Conservation (phyloP, 2,113 vertebrate species). For the Sporophila hypoxantha region DNA sequence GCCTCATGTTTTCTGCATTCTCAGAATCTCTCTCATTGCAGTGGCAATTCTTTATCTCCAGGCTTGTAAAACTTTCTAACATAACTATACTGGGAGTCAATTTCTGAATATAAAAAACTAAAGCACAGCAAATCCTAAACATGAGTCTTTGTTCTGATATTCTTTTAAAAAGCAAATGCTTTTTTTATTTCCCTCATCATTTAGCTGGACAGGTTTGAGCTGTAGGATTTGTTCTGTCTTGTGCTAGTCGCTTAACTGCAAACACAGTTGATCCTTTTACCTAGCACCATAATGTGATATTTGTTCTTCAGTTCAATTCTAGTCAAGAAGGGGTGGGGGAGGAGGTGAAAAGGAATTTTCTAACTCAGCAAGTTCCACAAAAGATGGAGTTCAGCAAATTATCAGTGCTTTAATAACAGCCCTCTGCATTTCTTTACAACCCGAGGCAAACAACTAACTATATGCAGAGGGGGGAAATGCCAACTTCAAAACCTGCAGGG, state of each 20-base stretch:
- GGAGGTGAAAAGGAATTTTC: slow-evolving; percentile 27
- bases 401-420: slow-evolving; percentile 22
- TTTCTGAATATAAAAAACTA: background rate
- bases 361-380: slow-evolving; percentile 33
- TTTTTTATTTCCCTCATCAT: background rate
- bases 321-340: background rate
- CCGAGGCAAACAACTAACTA: background rate
- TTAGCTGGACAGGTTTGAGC: background rate
- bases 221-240: slow-evolving; percentile 21
- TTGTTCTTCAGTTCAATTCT: slow-evolving; percentile 7
- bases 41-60: background rate
- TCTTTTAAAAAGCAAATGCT: background rate
- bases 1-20: background rate
- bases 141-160: background rate
- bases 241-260: background rate
- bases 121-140: background rate
- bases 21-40: background rate
- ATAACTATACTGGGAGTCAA: background rate
- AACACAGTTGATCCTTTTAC: background rate
- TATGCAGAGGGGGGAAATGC: background rate
- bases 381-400: slow-evolving; percentile 40
- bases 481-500: slow-evolving; percentile 35
- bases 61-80: background rate
- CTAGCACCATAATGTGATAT: background rate
- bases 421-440: slow-evolving; percentile 4